Conservation (phyloP, 2,888 invertebrate species). For the Drosophila mimica region DNA sequence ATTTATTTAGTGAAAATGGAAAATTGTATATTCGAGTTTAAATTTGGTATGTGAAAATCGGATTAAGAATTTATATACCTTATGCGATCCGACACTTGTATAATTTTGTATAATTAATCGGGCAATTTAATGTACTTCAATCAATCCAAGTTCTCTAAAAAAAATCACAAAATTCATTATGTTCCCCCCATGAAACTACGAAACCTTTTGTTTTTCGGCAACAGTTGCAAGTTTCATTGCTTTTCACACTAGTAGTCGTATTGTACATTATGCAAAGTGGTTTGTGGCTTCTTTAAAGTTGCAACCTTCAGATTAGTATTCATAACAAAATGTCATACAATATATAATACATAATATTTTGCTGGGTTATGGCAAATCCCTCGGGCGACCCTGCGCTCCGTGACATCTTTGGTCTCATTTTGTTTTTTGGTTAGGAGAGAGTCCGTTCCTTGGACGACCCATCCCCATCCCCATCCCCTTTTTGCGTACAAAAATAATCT, state of each 20-base stretch:
- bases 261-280: slow-evolving; percentile 48
- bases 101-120: not conserved
- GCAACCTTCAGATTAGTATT: slow-evolving; percentile 73
- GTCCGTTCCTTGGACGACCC: not conserved
- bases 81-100: no score
- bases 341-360: slow-evolving; percentile 54
- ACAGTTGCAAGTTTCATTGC: not conserved
- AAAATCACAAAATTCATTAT: not conserved
- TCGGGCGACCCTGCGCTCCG: slow-evolving; percentile 62
- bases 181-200: not conserved
- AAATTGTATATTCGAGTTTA: not conserved
- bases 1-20: not conserved
- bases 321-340: slow-evolving; percentile 78
- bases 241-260: slow-evolving; percentile 14
- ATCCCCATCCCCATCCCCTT: not conserved
- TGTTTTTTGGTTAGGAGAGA: slow-evolving; percentile 51
- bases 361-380: slow-evolving; percentile 65
- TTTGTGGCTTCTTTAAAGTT: slow-evolving; percentile 21
- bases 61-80: not conserved
- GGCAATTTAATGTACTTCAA: not conserved
- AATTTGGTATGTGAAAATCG: not conserved
- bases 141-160: not conserved
- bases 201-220: not conserved
- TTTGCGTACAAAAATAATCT: slow-evolving; percentile 37
- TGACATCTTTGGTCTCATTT: slow-evolving; percentile 68